phyloP scores from a whole-genome alignment of 1,140 invertebrate genomes.

The Aleiodes sp. region DNA sequence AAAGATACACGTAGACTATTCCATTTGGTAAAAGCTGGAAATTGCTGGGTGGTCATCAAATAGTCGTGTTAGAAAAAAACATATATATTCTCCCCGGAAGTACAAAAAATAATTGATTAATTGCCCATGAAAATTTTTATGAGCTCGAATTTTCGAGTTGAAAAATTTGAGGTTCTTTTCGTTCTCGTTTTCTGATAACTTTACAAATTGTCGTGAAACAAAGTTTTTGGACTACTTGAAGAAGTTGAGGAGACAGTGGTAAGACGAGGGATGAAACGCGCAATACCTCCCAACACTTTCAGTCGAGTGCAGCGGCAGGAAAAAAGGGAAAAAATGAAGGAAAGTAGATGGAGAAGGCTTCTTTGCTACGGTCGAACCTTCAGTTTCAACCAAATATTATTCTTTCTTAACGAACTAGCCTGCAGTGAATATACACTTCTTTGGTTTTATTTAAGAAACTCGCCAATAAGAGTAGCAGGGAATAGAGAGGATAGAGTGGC shows the following conservation, averaged over 20 bases:
- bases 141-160: too few species aligned
- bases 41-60: slow-evolving; percentile 15
- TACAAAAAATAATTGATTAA: neutral
- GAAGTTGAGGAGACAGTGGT: slow-evolving; percentile 26
- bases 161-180: slow-evolving; percentile 17
- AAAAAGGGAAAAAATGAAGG: neutral
- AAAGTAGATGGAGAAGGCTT: slow-evolving; percentile 14
- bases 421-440: slow-evolving; percentile 26
- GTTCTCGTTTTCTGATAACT: slow-evolving; percentile 36
- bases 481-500: too few species aligned
- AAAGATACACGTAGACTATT: slow-evolving; percentile 9
- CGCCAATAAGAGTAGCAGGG: neutral
- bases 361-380: neutral
- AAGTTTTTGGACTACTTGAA: slow-evolving; percentile 29
- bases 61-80: neutral
- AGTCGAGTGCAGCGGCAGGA: slow-evolving; percentile 1
- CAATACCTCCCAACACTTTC: slow-evolving; percentile 1
- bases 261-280: neutral
- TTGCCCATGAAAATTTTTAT: too few species aligned
- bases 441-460: slow-evolving; percentile 28
- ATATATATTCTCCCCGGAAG: neutral
- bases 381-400: slow-evolving; percentile 43
- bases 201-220: slow-evolving; percentile 38
- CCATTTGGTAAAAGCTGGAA: slow-evolving; percentile 30
- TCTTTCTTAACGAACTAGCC: slow-evolving; percentile 44